Base-by-base conservation (phyloP, 2,888 invertebrate species). In the Lepetodrilus schrolli region DNA sequence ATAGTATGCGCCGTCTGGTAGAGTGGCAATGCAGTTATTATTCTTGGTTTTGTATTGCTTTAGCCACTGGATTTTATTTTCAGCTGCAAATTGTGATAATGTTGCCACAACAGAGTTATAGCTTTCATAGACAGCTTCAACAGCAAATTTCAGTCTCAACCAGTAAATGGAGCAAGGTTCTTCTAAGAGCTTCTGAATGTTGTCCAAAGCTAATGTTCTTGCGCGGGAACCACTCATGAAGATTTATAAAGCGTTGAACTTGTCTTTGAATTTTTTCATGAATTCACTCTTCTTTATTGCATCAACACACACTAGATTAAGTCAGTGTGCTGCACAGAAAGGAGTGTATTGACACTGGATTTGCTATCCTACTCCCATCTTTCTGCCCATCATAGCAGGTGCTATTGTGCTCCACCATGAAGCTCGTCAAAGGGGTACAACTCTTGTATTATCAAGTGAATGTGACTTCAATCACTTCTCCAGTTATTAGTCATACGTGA, bases 121-220 rank as follows among this genome's bases (percentile, higher is more conserved):
- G 8, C 65, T 69, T n/a, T 74, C 70, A 69, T 17, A 79, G 0
- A 77, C 81, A 26, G 78, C 76, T 23, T 66, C 66, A 20, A 78
- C 80, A 21, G 81, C 66, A 43, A 47, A 70, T 13, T 79, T 48
- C 7, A 43, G n/a, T 1, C 78, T 78, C 7, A 78, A 38, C 80
- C 80, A 81, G 10, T 76, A 37, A 4, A 80, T 72, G 7, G 72
- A 72, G 69, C 74, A 70, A 17, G 80, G 75, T 37, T 78, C 78
- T 8, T 77, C 70, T 13, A 80, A 21, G 2, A 81, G 3, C n/a
- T 66, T 23, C 36, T 80, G 78, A 0, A 78, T 73, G 4, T 76
- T 51, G 20, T 78, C 74, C 13, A 80, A 37, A 8, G 70, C 30
- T 2, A 20, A 7, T 47, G 74, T 74, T n/a, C 77, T 72, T 13